Evolutionary conservation across 2,113 vertebrate genomes (phyloP).

Genomic region (Campylomormyrus numenius): DNA sequence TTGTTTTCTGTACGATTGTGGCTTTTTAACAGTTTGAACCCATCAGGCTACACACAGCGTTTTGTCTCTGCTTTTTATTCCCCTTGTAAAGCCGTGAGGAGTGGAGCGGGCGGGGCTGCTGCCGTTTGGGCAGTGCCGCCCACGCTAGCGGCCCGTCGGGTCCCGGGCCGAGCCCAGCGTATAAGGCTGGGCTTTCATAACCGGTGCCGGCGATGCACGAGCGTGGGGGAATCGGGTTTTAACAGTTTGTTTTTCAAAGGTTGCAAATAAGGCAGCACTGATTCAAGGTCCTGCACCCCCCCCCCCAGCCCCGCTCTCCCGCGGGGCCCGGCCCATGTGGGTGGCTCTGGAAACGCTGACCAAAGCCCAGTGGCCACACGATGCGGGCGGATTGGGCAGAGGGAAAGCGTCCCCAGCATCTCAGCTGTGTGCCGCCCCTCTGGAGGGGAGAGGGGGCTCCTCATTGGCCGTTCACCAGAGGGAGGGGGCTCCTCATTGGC

Average conservation of each 20-base stretch:
- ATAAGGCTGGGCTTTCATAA: conserved; percentile 28
- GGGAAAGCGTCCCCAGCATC: neutral
- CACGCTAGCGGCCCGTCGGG: conserved; percentile 18
- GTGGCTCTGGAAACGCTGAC: conserved; percentile 24
- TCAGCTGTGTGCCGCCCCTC: neutral
- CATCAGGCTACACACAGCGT: conserved; percentile 49
- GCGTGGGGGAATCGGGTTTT: conserved; percentile 23
- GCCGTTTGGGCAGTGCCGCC: conserved; percentile 22
- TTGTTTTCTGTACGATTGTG: conserved; percentile 56
- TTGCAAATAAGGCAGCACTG: conserved; percentile 52
- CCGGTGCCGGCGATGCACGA: conserved; percentile 38
- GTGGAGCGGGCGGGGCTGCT: neutral
- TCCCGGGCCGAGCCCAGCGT: neutral
- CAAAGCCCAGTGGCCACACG: neutral
- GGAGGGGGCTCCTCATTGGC: conserved; percentile 3
- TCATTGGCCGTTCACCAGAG: neutral
- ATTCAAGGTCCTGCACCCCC: conserved; percentile 45
- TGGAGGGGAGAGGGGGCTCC: neutral
- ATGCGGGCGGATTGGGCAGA: neutral
- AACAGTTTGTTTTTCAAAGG: conserved; percentile 20
- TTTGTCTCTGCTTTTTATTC: conserved; percentile 47
- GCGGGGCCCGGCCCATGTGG: neutral
- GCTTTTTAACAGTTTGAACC: conserved; percentile 55
- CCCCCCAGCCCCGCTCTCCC: conserved; percentile 27
- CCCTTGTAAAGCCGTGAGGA: conserved; percentile 50